Base-by-base conservation (phyloP, 2,888 invertebrate species). In the Lacanobia oleracea region DNA sequence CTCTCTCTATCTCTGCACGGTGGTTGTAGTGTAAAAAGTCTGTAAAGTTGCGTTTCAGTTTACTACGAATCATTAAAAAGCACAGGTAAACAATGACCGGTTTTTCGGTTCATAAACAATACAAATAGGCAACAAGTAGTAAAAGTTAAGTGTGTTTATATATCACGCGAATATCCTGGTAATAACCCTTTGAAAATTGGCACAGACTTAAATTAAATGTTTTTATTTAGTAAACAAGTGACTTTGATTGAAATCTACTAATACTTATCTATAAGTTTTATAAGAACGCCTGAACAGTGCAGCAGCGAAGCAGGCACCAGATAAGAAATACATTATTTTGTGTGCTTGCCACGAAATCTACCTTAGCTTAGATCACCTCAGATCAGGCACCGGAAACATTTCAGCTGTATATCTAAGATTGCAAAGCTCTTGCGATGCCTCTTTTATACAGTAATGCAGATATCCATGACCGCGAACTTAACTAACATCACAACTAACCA, bases 81-180 rank as follows among this genome's bases (percentile, higher is more conserved):
- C 6, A 33, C 16, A 37, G n/a, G 45, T n/a, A 57, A 45, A 45
- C 43, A 68, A 69, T 43, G 12, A 67, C 33, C 50, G 23, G 56
- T 68, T 57, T 69, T 57, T 68, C n/a, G 23, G 43, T 51, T 56
- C 16, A 48, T 77, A 67, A 77, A 68, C 33, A 57, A 68, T 51
- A 16, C 27, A 43, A 77, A 77, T 57, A 37, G 43, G 69, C 50
- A 73, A 77, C 69, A 68, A 77, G 70, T 77, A 57, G 57, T 57
- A 77, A 77, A 68, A 45, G 23, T 68, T 40, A 77, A 77, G 70
- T 51, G 40, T 51, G 69, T 33, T 43, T 21, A 48, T 50, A 23
- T 50, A 77, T 50, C 56, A 68, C 56, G 50, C 56, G 37, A 73
- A 18, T 51, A 51, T 77, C 16, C n/a, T 50, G 50, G 53, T 8